Evolutionary conservation across 2,888 invertebrate genomes (phyloP).

Genomic region (Oscheius onirici): DNA sequence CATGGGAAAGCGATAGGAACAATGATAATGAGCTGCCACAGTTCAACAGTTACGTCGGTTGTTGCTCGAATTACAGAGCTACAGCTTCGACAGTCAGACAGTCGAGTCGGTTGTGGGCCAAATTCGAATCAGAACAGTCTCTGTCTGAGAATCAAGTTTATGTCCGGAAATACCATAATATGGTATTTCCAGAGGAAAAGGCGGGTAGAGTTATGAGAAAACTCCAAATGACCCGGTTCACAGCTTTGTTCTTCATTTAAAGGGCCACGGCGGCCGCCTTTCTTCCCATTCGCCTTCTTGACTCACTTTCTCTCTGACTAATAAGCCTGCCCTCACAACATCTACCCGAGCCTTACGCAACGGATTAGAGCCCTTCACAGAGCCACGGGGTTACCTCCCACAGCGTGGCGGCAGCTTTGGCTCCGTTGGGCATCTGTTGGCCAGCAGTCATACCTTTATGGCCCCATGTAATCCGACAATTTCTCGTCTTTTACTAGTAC

Average conservation of each 20-base stretch:
- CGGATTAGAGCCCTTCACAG: conserved; percentile 10
- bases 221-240: too few species aligned
- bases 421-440: conserved; percentile 6
- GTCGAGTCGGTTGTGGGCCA: not conserved
- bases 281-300: not conserved
- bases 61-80: too few species aligned
- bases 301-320: not conserved
- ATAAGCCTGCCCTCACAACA: not conserved
- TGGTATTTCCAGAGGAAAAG: too few species aligned
- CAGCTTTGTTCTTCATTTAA: not conserved
- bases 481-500: conserved; percentile 1
- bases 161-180: too few species aligned
- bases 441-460: conserved; percentile 13
- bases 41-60: too few species aligned
- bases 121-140: not conserved
- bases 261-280: too few species aligned
- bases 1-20: too few species aligned
- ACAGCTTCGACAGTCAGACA: too few species aligned
- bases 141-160: not conserved
- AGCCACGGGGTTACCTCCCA: not conserved
- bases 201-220: too few species aligned
- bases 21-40: too few species aligned
- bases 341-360: not conserved
- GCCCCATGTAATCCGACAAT: conserved; percentile 5
- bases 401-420: not conserved